Evolutionary conservation across 2,113 vertebrate species (phyloP).

Genomic region (Crotalus helleri): DNA sequence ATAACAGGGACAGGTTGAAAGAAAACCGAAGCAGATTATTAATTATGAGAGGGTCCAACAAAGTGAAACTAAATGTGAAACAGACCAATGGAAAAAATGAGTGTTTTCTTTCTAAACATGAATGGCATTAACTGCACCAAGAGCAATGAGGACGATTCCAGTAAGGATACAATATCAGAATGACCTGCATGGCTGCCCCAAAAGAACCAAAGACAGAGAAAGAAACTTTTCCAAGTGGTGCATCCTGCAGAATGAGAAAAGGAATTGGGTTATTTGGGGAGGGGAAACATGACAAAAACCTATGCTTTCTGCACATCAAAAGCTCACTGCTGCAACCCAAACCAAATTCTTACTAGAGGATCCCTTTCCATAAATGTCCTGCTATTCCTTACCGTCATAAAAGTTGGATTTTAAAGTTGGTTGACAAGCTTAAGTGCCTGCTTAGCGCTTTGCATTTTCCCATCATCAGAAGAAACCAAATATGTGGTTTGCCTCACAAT

Average conservation of each 20-base stretch:
- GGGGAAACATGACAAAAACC: not conserved
- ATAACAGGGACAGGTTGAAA: not conserved
- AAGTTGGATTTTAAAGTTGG: not conserved
- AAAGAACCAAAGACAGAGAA: slow-evolving; percentile 94
- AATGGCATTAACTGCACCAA: not conserved
- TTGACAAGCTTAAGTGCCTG: too few species aligned
- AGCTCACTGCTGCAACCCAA: not conserved
- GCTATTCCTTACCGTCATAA: not conserved
- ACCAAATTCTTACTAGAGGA: not conserved
- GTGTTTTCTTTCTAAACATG: not conserved
- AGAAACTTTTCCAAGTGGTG: slow-evolving; percentile 87
- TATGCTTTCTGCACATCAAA: not conserved
- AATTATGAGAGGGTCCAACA: not conserved
- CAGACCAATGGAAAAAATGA: not conserved
- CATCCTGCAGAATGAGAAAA: slow-evolving; percentile 66
- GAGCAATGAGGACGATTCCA: not conserved
- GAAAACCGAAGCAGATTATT: not conserved
- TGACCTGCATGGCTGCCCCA: slow-evolving; percentile 88
- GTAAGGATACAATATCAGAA: slow-evolving; percentile 97
- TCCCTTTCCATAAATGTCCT: not conserved
- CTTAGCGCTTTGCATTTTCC: not conserved
- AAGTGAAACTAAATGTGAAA: not conserved
- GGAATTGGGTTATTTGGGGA: too few species aligned
- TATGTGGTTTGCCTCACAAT: too few species aligned
- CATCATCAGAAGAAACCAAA: not conserved